These are phyloP conservation scores for Diplosoma virens DNA, from an alignment of 23 tunicate genomes.

Conservation along the genomic window DNA sequence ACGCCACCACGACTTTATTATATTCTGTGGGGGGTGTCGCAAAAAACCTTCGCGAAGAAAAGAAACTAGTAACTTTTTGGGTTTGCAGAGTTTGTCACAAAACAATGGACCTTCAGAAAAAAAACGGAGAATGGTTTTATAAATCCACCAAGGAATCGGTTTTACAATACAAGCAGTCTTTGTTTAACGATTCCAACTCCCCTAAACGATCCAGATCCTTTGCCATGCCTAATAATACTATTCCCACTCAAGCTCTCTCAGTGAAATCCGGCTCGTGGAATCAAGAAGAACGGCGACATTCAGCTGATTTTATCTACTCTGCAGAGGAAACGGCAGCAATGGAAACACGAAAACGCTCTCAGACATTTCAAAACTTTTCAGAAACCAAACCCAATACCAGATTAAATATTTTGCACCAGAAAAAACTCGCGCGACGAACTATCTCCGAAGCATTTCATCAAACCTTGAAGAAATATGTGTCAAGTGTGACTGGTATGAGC, in stretches of 20 bases:
- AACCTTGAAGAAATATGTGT: conserved; percentile 33
- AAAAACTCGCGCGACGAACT: background rate
- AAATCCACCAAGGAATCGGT: conserved; percentile 30
- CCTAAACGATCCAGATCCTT: background rate
- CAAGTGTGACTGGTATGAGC: conserved; percentile 8
- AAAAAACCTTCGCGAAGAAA: background rate
- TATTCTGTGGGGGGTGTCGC: background rate
- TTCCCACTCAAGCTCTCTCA: background rate
- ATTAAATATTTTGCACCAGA: background rate
- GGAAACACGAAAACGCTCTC: no score
- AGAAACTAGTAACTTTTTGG: conserved; percentile 37
- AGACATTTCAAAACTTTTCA: no score
- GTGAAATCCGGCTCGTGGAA: background rate
- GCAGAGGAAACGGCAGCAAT: no score
- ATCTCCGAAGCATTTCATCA: conserved; percentile 46
- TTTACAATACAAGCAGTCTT: conserved; percentile 9
- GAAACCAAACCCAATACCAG: background rate
- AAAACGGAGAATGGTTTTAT: conserved; percentile 74
- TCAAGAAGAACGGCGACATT: no score
- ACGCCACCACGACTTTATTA: background rate
- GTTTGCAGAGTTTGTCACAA: conserved; percentile 68
- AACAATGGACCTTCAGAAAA: conserved; percentile 56
- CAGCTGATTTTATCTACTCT: no score
- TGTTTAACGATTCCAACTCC: background rate
- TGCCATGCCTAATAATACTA: background rate